Base-by-base conservation (phyloP, 2,797 vertebrate species). In the Phrynocephalus forsythii region DNA sequence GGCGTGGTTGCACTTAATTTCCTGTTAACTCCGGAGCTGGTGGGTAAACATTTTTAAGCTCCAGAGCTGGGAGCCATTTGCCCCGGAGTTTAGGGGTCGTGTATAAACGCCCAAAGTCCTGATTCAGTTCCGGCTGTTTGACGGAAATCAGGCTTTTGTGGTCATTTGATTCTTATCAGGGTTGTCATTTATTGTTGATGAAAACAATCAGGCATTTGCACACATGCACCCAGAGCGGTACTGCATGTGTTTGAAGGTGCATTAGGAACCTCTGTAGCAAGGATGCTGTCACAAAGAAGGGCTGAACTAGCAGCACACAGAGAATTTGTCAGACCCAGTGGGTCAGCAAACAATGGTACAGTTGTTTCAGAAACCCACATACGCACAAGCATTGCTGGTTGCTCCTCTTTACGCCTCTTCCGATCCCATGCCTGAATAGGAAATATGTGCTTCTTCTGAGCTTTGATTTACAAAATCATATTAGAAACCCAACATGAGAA, bases 391-490 rank as follows among this genome's bases (percentile, higher is more conserved):
- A 66, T 56, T 92, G 67, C 7, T 52, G 76, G 71, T 94, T 87
- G 50, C 89, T 90, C 91, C 73, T 20, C 73, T 20, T 28, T 8
- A 90, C 88, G 91, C 86, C 88, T 90, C 89, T 30, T 80, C 84
- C 71, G 86, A 66, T 84, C 72, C 28, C 5, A 8, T 76, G 60
- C 48, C 72, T 92, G 48, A 10, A 88, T 93, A 67, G 90, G 85
- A 85, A 90, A 83, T 38, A 44, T 38, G 56, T 78, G 44, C 66
- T 0, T 18, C 75, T 83, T 86, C 82, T 68, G 10, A 63, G n/a
- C 82, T 95, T 95, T 95, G 94, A 94, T 95, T 94, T 93, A 93
- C 93, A 88, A 87, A 89, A 93, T 93, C 93, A 91, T 92, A 92
- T 90, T 92, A 93, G 92, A 93, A 95, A 92, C 90, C 0, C 0